Base-by-base conservation (phyloP, 1,140 invertebrate genomes). In the Pseudomyrmex flavicornis region DNA sequence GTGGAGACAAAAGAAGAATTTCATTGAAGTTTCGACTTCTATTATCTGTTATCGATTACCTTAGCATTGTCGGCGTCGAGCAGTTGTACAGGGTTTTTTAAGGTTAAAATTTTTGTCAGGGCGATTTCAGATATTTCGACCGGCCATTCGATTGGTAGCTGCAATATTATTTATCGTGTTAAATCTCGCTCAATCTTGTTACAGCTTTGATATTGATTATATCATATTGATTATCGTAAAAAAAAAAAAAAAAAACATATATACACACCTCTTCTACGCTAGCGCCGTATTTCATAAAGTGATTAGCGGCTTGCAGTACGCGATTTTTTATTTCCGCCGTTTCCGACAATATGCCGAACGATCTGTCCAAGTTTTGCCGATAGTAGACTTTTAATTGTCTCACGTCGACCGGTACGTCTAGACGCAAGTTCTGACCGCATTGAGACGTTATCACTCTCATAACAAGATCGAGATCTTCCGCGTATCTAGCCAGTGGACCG, bases 401-500 rank as follows among this genome's bases (percentile, higher is more conserved):
- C 0, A 98, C 35, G 88, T 97, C 94, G 0, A 96, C 93, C 0
- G 90, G 84, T 7, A 91, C 84, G 69, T 96, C 94, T 17, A 96
- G 85, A 44, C 93, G 93, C 2, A 96, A 87, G 79, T 94, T 92
- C 13, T 77, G 75, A 2, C 90, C 85, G 56, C 94, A 94, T 65
- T 77, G 83, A 7, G 56, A 90, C 7, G 92, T 91, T 92, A 98
- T 94, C 1, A 97, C 90, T 86, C 95, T 95, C 61, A 98, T 94
- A 56, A 97, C 93, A 1, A 96, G 94, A 20, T 94, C 85, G 1
- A 98, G 93, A 94, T 98, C 98, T n/a, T 95, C 95, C 0, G 96
- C 96, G 92, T 97, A 97, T 50, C 98, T 95, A 44, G 96, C 95
- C 92, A 99, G 96, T 4, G 98, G 98, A 0, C 98, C 98, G 5